Conservation (phyloP, 2,888 invertebrate species). For the Volucella zonaria region DNA sequence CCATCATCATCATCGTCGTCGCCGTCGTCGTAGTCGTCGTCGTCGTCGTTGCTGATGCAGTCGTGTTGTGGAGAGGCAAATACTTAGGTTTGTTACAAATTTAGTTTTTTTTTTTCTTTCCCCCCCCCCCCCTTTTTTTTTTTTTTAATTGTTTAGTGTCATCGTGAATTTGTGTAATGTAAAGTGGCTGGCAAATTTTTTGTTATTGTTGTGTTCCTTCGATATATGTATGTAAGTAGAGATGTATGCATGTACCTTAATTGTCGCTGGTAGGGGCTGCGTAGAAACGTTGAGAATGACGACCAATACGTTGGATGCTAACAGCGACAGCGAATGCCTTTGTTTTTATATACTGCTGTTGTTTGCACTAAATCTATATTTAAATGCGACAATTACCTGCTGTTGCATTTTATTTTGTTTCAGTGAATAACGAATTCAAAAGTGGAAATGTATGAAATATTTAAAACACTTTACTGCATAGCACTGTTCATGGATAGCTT, state of each 20-base stretch:
- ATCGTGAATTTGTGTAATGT: slow-evolving; percentile 16
- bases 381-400: too few species aligned
- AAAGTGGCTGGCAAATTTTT: background rate
- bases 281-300: slow-evolving; percentile 27
- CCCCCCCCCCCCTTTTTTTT: background rate
- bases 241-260: background rate
- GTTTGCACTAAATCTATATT: too few species aligned
- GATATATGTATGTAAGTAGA: background rate
- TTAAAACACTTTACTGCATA: too few species aligned
- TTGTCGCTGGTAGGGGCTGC: slow-evolving; percentile 11
- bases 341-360: too few species aligned
- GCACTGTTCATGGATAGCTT: too few species aligned
- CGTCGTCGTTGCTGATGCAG: too few species aligned
- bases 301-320: slow-evolving; percentile 5
- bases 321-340: too few species aligned
- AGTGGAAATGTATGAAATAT: too few species aligned
- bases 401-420: too few species aligned
- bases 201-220: background rate
- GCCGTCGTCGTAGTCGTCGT: too few species aligned
- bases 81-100: slow-evolving; percentile 31
- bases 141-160: background rate
- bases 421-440: too few species aligned
- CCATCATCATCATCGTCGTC: too few species aligned
- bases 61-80: slow-evolving; percentile 31
- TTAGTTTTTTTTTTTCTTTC: slow-evolving; percentile 3